Base-by-base conservation (phyloP, 2,113 vertebrate genomes). In the Ochotona curzoniae region DNA sequence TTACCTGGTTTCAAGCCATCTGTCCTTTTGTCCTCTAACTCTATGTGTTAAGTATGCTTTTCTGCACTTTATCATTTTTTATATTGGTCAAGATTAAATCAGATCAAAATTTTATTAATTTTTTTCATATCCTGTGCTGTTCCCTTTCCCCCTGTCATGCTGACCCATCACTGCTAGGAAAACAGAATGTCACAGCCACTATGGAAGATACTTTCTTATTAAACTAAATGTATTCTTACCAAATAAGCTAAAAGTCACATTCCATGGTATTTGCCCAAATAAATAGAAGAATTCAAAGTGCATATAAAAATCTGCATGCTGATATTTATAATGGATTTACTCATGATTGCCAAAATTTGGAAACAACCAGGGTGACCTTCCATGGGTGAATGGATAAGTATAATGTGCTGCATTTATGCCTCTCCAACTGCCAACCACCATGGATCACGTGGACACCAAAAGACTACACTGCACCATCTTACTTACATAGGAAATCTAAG, bases 51-150 rank as follows among this genome's bases (percentile, higher is more conserved):
- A 87, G 20, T 28, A 25, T 69, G 70, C 60, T 87, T 92, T 91
- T 93, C 85, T 69, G 49, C 49, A 87, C 76, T 71, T 89, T 75
- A 73, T 86, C 69, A 86, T 93, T 93, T 71, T 90, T 84, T 85
- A 92, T 90, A 49, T 57, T 61, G 60, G 92, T 93, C 66, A 92
- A 87, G 66, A 89, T 80, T 25, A 74, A 89, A 69, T 71, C 60
- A 93, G 81, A 76, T 86, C 26, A 89, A 89, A 90, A 78, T 69
- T 9, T 82, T 74, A 63, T 74, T 23, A 66, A 18, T 35, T 14
- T 2, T 47, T 87, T 73, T 76, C 14, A 75, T 70, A 14, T 87
- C 63, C 76, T 76, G 61, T 93, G 60, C 35, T 73, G 61, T 38
- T 89, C 81, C 18, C 80, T 78, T 60, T 26, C 25, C 81, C 47